Percentiles rank a stretch among this genome's conserved stretches.
These are phyloP conservation scores for Anarsia innoxiella DNA, from an alignment of 2,888 invertebrate genomes.

Conservation along the genomic window DNA sequence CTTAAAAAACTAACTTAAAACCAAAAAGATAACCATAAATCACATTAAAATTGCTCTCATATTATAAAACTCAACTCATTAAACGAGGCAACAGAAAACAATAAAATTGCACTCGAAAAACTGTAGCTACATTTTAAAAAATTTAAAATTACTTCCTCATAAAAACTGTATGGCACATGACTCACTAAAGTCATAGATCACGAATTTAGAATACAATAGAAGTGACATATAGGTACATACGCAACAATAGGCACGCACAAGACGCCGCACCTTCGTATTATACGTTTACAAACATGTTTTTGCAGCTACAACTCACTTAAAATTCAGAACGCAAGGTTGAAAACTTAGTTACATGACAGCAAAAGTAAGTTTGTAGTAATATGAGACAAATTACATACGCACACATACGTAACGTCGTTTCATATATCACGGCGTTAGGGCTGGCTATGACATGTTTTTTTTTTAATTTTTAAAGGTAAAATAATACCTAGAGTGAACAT, in stretches of 20 bases:
- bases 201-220: constrained; percentile 23
- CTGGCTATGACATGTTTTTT: not conserved
- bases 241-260: constrained; percentile 17
- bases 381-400: constrained; percentile 35
- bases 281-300: constrained; percentile 1
- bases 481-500: no score
- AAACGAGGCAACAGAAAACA: constrained; percentile 3
- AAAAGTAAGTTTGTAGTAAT: constrained; percentile 24
- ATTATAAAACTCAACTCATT: constrained; percentile 6
- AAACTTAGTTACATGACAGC: constrained; percentile 20
- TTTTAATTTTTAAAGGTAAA: no score
- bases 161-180: constrained; percentile 20
- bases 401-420: constrained; percentile 23
- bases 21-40: no score
- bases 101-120: constrained; percentile 11
- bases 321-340: constrained; percentile 26
- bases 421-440: constrained; percentile 31
- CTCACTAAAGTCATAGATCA: constrained; percentile 42
- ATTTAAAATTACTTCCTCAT: constrained; percentile 42
- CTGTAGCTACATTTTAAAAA: constrained; percentile 6
- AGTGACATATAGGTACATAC: constrained; percentile 13
- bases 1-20: no score
- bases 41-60: not conserved
- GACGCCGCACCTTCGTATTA: constrained; percentile 32
- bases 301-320: constrained; percentile 1